phyloP scores from a whole-genome alignment of 2,888 invertebrate genomes.

The Stenurella melanura region DNA sequence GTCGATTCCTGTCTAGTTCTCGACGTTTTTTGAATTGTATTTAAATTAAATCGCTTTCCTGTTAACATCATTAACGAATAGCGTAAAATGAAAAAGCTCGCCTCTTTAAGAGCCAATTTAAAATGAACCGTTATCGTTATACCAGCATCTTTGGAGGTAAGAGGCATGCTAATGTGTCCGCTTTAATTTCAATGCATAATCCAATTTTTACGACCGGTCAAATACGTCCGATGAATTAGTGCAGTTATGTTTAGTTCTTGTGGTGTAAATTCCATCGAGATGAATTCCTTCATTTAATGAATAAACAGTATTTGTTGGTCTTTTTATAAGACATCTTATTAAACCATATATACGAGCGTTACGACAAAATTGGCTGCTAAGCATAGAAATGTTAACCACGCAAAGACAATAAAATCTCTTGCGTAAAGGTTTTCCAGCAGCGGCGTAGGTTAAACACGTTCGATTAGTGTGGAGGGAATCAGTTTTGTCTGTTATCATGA shows the following conservation, averaged over 20 bases:
- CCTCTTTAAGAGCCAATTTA: conserved; percentile 26
- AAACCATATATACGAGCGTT: no score
- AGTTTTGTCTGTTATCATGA: no score
- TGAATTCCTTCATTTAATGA: background rate
- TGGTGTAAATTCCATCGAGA: background rate
- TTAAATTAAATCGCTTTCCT: conserved; percentile 29
- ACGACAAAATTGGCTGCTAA: no score
- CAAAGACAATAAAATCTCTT: no score
- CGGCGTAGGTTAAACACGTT: no score
- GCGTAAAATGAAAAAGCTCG: conserved; percentile 27
- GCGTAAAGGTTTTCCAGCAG: no score
- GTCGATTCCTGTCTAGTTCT: conserved; percentile 3
- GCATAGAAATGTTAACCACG: no score
- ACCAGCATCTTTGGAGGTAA: conserved; percentile 5
- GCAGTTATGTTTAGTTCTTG: background rate
- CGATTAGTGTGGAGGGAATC: no score
- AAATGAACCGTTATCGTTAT: conserved; percentile 18
- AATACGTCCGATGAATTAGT: background rate
- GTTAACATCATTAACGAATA: conserved; percentile 14
- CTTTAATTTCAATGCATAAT: conserved; percentile 14
- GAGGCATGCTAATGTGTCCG: conserved; percentile 22
- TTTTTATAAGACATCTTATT: no score
- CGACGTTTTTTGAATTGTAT: background rate
- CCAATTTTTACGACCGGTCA: conserved; percentile 20
- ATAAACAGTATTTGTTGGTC: no score